Evolutionary conservation across 2,113 vertebrate genomes (phyloP).

Genomic region (Callopanchax toddi): DNA sequence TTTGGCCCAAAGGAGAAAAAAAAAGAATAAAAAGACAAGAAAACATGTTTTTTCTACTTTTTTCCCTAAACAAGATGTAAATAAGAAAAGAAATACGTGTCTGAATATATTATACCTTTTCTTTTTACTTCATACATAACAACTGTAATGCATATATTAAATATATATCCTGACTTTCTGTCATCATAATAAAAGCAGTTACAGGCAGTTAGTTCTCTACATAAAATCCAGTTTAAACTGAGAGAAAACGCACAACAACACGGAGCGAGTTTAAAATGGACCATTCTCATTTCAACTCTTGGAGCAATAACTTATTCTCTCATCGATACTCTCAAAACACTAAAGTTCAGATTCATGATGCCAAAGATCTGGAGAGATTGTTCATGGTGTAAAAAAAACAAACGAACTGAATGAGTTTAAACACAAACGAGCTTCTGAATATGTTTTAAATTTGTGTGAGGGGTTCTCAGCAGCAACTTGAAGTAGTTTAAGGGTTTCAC

Average conservation of each 20-base stretch:
- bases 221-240: conserved; percentile 53
- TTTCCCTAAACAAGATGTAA: conserved; percentile 66
- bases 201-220: conserved; percentile 52
- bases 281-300: conserved; percentile 4
- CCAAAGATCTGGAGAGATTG: neutral
- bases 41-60: conserved; percentile 51
- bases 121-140: conserved; percentile 81
- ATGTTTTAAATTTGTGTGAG: neutral
- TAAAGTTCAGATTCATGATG: neutral
- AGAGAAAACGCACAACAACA: too few species aligned
- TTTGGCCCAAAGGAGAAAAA: conserved; percentile 62
- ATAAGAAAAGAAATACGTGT: conserved; percentile 74
- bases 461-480: too few species aligned
- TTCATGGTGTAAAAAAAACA: too few species aligned
- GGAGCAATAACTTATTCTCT: conserved; percentile 7
- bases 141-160: conserved; percentile 82
- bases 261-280: conserved; percentile 17
- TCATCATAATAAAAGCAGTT: conserved; percentile 62
- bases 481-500: conserved; percentile 12
- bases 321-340: too few species aligned
- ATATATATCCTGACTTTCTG: conserved; percentile 80
- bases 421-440: neutral
- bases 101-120: conserved; percentile 85
- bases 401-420: conserved; percentile 4
- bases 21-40: conserved; percentile 3